Evolutionary conservation across 2,113 vertebrate species (phyloP).

Genomic region (Ginglymostoma cirratum): DNA sequence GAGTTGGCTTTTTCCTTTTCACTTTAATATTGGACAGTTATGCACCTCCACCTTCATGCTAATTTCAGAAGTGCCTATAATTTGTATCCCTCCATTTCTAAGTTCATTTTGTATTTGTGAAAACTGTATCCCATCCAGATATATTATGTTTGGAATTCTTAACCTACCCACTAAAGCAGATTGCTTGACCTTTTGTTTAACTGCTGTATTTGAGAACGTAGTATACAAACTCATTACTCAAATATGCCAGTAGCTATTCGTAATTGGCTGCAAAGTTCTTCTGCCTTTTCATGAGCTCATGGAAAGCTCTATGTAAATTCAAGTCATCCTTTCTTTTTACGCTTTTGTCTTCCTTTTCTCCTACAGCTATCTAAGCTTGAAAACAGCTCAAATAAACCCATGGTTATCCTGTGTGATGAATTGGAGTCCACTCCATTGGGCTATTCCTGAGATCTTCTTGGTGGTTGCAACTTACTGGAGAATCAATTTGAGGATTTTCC

Average conservation of each 20-base stretch:
- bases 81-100: background rate
- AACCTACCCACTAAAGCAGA: background rate
- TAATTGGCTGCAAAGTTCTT: background rate
- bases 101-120: background rate
- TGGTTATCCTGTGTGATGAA: background rate
- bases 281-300: background rate
- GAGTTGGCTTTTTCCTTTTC: background rate
- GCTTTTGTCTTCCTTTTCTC: background rate
- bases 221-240: background rate
- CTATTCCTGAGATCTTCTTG: background rate
- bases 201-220: background rate
- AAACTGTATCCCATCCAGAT: background rate
- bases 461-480: background rate
- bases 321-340: background rate
- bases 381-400: background rate
- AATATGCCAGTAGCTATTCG: background rate
- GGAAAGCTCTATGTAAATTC: background rate
- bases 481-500: background rate
- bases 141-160: background rate
- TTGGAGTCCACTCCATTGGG: background rate
- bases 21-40: background rate
- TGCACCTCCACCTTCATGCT: background rate
- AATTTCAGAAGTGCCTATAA: background rate
- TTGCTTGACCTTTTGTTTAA: background rate
- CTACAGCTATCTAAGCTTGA: background rate